Conservation (phyloP, 2,888 invertebrate species). For the Notodonta ziczac region DNA sequence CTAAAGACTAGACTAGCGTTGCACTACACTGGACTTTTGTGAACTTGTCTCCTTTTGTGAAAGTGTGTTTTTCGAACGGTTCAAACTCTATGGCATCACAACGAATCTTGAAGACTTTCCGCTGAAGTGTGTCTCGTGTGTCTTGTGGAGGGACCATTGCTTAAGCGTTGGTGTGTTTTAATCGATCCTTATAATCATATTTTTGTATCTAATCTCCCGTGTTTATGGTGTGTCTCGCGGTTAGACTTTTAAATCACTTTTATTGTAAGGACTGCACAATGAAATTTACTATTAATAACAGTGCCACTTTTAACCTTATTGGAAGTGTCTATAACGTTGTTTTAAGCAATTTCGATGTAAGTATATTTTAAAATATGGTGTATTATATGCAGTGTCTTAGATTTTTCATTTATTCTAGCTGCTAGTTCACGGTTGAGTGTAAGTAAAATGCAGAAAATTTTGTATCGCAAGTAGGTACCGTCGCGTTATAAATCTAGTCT, state of each 20-base stretch:
- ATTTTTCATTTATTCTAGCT: slow-evolving; percentile 46
- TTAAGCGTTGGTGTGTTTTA: slow-evolving; percentile 64
- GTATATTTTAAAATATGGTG: slow-evolving; percentile 25
- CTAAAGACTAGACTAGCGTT: slow-evolving; percentile 49
- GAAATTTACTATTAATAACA: slow-evolving; percentile 61
- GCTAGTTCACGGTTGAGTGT: slow-evolving; percentile 50
- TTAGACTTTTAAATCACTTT: slow-evolving; percentile 57
- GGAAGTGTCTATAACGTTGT: slow-evolving; percentile 54
- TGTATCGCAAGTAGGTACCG: slow-evolving; percentile 39
- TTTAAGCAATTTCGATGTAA: slow-evolving; percentile 48
- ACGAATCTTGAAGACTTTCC: slow-evolving; percentile 61
- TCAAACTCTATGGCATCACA: slow-evolving; percentile 50
- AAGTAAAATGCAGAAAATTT: slow-evolving; percentile 41
- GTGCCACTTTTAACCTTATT: slow-evolving; percentile 75
- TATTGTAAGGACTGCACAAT: slow-evolving; percentile 74
- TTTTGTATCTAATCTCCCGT: slow-evolving; percentile 57
- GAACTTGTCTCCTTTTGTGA: slow-evolving; percentile 48
- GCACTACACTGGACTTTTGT: slow-evolving; percentile 54
- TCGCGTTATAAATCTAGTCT: slow-evolving; percentile 41
- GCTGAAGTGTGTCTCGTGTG: slow-evolving; percentile 54
- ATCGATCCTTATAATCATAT: slow-evolving; percentile 56
- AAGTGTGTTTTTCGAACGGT: slow-evolving; percentile 39
- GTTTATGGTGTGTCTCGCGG: slow-evolving; percentile 57
- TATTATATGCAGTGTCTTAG: slow-evolving; percentile 57
- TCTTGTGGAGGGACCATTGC: slow-evolving; percentile 77